These are phyloP conservation scores for Darevskia mixta DNA, from an alignment of 2,797 vertebrate genomes.

Conservation along the genomic window DNA sequence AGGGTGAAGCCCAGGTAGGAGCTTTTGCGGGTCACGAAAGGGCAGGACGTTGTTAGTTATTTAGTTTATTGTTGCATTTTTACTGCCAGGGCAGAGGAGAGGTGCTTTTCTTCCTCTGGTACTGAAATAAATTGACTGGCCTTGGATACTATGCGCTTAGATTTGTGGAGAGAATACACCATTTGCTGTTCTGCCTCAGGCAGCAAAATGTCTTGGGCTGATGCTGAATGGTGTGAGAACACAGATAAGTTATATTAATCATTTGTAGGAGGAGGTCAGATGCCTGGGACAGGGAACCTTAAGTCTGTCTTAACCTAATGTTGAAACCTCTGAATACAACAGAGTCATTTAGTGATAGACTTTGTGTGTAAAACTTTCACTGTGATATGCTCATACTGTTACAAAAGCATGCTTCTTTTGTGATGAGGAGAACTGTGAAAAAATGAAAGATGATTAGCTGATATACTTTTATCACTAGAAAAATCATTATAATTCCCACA, in stretches of 20 bases:
- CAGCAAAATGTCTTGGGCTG: no score
- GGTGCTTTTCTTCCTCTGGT: no score
- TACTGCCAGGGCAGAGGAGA: no score
- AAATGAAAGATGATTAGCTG: constrained; percentile 15
- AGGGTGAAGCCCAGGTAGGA: no score
- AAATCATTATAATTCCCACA: not conserved
- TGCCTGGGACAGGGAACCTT: not conserved
- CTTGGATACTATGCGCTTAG: no score
- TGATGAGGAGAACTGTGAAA: constrained; percentile 8
- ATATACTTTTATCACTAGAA: constrained; percentile 10
- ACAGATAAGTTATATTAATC: not conserved
- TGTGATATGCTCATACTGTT: not conserved
- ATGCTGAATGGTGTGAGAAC: not conserved
- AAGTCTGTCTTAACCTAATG: not conserved
- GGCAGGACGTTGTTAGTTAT: no score
- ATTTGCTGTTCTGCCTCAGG: no score
- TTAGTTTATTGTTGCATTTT: no score
- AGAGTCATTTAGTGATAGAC: not conserved
- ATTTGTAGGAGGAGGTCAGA: not conserved
- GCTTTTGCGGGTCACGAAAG: no score
- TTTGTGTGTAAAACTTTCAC: not conserved
- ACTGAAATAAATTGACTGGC: no score
- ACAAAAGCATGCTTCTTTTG: constrained; percentile 28
- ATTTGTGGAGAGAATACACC: no score
- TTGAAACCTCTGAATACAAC: constrained; percentile 3